phyloP scores from a whole-genome alignment of 30 jellyfish, hydroid and myxozoan species.

The Hydractinia symbiolongicarpus region DNA sequence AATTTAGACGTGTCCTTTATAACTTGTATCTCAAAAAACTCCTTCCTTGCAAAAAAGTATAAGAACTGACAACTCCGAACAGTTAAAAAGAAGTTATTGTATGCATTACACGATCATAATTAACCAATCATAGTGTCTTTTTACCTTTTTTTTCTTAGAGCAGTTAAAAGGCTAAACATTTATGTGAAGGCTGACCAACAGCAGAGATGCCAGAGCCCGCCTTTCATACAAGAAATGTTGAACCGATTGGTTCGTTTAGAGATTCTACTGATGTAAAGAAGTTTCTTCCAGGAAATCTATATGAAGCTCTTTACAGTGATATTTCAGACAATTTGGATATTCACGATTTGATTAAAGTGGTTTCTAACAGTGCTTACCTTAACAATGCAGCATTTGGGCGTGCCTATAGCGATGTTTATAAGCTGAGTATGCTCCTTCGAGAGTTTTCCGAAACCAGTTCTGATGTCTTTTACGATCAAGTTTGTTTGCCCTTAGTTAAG shows the following conservation, averaged over 20 bases:
- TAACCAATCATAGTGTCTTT: no score
- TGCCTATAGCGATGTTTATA: conserved; percentile 21
- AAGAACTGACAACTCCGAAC: no score
- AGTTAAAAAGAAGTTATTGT: no score
- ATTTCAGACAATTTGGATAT: conserved; percentile 1
- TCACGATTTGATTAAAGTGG: neutral
- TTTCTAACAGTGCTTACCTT: neutral
- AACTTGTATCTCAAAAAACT: no score
- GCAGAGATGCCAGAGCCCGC: no score
- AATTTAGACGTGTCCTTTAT: no score
- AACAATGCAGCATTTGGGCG: conserved; percentile 39
- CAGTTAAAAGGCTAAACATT: no score
- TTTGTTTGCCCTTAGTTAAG: conserved; percentile 27
- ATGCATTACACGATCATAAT: no score
- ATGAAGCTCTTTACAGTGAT: conserved; percentile 18
- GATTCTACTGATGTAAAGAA: neutral
- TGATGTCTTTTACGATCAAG: conserved; percentile 32
- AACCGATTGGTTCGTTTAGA: conserved; percentile 25
- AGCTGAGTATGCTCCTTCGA: neutral
- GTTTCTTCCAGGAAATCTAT: conserved; percentile 14
- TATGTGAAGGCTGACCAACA: no score
- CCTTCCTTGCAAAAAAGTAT: no score
- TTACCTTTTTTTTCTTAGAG: no score
- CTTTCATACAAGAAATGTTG: no score
- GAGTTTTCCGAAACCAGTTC: conserved; percentile 15